Evolutionary conservation across 2,113 vertebrate genomes (phyloP), one percentile per base, ranked within the genome.

Genomic region (Alces alces): DNA sequence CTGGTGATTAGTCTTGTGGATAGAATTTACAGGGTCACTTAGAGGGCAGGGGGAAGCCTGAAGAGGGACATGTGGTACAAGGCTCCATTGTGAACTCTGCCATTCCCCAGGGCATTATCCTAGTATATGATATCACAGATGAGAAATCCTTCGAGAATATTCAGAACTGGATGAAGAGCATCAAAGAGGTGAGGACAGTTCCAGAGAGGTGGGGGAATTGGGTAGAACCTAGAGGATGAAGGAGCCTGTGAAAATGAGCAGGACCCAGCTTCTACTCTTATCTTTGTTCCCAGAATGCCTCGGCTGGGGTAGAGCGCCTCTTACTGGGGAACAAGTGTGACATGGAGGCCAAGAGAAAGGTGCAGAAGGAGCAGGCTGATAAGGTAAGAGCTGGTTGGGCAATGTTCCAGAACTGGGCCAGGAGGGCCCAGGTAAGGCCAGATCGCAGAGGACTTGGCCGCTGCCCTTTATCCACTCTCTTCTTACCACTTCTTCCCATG

Each of bases 131-230:
- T 98, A 99, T 99, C 98, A 99, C 99, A 0, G 99, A 99, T 17
- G 99, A 99, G 66, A 99, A 99, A 97, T 99, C 99, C 97, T 99
- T 99, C 2, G 99, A 99, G 98, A 99, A 99, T 97, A 99, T 99
- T 97, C 99, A 99, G 98, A 99, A 99, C 98, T 99, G 99, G 99
- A 99, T 99, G 99, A 99, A 99, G 97, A 99, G 99, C 98, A 99
- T 99, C 98, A 99, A 99, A 87, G 99, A 99, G 98, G 99, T 98
- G 47, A 84, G 96, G 15, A 39, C 0, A 3, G 0, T 2, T 2
- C 1, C 17, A 4, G 39, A 83, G 76, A 86, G n/a, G 57, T 2
- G 15, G 45, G 58, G 84, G 79, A 52, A 55, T 11, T 33, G 36
- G 50, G 39, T 16, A 58, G 50, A 50, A 7, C 36, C 27, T 16